Evolutionary conservation across 2,888 invertebrate species (phyloP), one percentile per base, ranked within the genome.

Genomic region (Ornithoptera alexandrae): DNA sequence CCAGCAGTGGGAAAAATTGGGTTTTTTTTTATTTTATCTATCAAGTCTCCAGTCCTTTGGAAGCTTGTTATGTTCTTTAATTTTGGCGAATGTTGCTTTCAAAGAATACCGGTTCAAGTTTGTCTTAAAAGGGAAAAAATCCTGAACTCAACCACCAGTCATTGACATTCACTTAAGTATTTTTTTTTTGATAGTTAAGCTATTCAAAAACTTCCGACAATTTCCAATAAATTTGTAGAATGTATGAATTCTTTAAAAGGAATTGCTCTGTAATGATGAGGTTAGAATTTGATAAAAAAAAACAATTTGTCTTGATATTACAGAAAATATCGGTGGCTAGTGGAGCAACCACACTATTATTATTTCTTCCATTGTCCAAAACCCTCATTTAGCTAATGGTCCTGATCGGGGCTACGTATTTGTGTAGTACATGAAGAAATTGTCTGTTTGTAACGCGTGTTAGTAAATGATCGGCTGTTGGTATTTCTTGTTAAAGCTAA

Each of bases 311-410:
- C n/a, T 63, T 18, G 36, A 20, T 18, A 36, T 64, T 36, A 64
- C 7, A 24, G 64, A 74, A 65, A 70, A 73, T 69, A 68, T 71
- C 68, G 69, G 72, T 70, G 69, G 71, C 39, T 65, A 70, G 75
- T 63, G 62, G 71, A 22, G 22, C 22, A 22, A 22, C 22, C 22
- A 22, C 22, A 66, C 66, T 69, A 64, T 70, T 68, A 70, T 62
- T 68, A 63, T 59, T 65, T 64, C 61, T 70, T 64, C 66, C 66
- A 68, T 65, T 68, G 68, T 68, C 71, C 68, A 62, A 68, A 63
- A 68, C 66, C 58, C 58, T 66, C 65, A 66, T 66, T 69, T 65
- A 62, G 42, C 50, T 69, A 69, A 69, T 65, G 62, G 69, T 39
- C 56, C 15, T 12, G 60, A 46, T 30, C 69, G 69, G 53, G 22